These are phyloP conservation scores for Lateolabrax maculatus DNA, from an alignment of 2,797 vertebrate genomes.

Conservation along the genomic window DNA sequence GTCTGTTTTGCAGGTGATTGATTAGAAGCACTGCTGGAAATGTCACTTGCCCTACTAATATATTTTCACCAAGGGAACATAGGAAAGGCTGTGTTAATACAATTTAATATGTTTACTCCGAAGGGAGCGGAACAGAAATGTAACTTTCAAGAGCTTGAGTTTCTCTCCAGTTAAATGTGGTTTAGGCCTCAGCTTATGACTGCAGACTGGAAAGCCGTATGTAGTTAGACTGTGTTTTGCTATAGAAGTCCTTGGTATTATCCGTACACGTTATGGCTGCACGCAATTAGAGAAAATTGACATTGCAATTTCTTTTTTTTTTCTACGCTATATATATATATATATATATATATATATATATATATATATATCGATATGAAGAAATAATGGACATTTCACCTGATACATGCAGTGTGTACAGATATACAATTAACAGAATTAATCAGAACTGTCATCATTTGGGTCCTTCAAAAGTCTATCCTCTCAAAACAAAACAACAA, in stretches of 20 bases:
- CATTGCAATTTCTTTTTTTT: no score
- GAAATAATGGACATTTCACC: no score
- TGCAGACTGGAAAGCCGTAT: conserved; percentile 4
- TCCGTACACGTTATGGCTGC: no score
- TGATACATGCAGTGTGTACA: no score
- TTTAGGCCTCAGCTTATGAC: conserved; percentile 13
- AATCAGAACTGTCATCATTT: no score
- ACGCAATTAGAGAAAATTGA: no score
- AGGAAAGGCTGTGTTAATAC: conserved; percentile 72
- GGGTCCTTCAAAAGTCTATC: no score
- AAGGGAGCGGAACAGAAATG: conserved; percentile 53
- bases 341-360: no score
- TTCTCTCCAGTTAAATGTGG: conserved; percentile 21
- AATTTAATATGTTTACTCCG: conserved; percentile 72
- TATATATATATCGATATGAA: no score
- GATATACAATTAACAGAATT: no score
- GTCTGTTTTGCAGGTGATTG: conserved; percentile 85
- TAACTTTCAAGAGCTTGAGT: conserved; percentile 42
- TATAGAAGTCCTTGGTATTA: conserved; percentile 26
- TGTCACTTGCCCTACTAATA: conserved; percentile 82
- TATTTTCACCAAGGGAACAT: conserved; percentile 78
- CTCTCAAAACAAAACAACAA: no score
- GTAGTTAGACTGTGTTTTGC: conserved; percentile 21
- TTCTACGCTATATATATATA: no score
- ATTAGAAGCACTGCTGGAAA: conserved; percentile 82